Base-by-base conservation (phyloP, 2,113 vertebrate genomes). In the Sinosuthora webbiana region DNA sequence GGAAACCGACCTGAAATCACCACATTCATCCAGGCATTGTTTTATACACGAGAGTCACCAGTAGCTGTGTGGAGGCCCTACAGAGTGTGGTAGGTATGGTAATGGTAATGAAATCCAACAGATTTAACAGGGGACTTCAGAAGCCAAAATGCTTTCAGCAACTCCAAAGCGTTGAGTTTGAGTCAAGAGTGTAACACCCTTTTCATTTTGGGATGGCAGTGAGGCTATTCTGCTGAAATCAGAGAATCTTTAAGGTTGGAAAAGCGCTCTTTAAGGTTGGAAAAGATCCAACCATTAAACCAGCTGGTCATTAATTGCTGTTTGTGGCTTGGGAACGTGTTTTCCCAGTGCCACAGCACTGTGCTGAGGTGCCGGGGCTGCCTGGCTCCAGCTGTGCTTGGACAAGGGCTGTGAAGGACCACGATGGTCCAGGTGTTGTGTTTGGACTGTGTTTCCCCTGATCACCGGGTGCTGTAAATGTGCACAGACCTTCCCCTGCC, bases 341-440 rank as follows among this genome's bases (percentile, higher is more conserved):
- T 68, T 39, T 37, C 17, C 30, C 17, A 7, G 62, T 16, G 18
- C 63, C 42, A 35, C 55, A 52, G 33, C 19, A 3, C 23, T 3
- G 24, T 2, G 6, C 5, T 15, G 67, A 49, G 83, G 5, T 9
- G 15, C 3, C 25, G 9, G 44, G 23, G 18, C 13, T 53, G 14
- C 28, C 44, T 68, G 68, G 35, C n/a, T 74, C 50, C 28, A 12
- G n/a, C 27, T 13, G 18, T 41, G 69, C 60, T 69, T 11, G 35
- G 52, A 7, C 45, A 23, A 31, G 15, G 44, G 37, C 1, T 8
- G 11, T 5, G 22, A 33, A 56, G 28, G 37, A 1, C 20, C 4
- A 0, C 0, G 3, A 6, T 41, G 73, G 8, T 2, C 17, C 6
- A 1, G 20, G 19, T 6, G 14, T 42, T 33, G n/a, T 11, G 21